A percentile compares a stretch with the other conserved stretches of the same genome.
Conservation (phyloP, 2,113 vertebrate genomes). For the Dipodomys merriami region DNA sequence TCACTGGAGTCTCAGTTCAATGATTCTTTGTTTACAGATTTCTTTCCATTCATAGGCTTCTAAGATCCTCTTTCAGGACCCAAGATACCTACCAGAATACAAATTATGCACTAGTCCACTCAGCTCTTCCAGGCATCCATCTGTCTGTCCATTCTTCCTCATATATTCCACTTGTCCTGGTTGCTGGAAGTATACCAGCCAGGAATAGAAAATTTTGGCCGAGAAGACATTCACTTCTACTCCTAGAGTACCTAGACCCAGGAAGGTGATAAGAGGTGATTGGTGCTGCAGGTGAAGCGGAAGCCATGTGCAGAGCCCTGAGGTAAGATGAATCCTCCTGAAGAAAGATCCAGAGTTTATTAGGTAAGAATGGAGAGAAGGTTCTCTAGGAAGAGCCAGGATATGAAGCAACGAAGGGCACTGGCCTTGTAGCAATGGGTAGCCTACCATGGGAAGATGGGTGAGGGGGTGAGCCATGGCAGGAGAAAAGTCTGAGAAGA, state of each 20-base stretch:
- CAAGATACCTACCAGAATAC: neutral
- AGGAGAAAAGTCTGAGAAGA: neutral
- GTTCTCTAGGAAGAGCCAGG: neutral
- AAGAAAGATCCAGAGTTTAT: slow-evolving; percentile 1
- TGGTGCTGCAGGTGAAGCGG: neutral
- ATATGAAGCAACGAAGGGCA: neutral
- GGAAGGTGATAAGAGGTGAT: neutral
- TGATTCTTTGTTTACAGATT: slow-evolving; percentile 66
- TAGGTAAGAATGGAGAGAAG: neutral
- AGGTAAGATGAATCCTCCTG: neutral
- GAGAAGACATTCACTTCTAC: neutral
- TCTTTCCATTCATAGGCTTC: slow-evolving; percentile 31
- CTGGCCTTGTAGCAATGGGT: neutral
- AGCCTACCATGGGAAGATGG: neutral
- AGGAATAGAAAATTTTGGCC: neutral
- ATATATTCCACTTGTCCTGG: neutral
- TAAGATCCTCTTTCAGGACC: slow-evolving; percentile 21
- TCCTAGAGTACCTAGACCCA: neutral
- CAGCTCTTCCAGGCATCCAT: neutral
- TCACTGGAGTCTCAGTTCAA: slow-evolving; percentile 41
- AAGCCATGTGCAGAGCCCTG: neutral
- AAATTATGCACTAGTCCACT: neutral
- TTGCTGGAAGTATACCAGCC: neutral
- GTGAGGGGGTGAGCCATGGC: too few species aligned
- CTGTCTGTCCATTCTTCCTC: neutral